phyloP scores from a whole-genome alignment of 2,113 vertebrate genomes.

The Edolisoma coerulescens region DNA sequence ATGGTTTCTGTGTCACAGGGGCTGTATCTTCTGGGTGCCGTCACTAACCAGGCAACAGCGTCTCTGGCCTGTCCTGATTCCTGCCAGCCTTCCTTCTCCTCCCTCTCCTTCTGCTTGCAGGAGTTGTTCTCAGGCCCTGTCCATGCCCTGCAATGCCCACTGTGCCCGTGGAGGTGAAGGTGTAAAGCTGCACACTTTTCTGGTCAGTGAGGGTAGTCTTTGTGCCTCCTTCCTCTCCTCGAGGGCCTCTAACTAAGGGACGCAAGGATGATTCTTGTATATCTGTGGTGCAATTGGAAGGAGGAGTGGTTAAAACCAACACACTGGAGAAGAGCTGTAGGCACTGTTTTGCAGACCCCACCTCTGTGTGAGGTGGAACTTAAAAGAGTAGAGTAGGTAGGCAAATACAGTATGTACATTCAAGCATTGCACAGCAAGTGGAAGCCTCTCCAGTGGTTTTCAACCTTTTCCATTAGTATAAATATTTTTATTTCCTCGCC shows the following conservation, averaged over 20 bases:
- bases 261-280: neutral
- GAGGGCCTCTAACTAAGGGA: neutral
- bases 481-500: neutral
- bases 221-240: neutral
- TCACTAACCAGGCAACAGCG: neutral
- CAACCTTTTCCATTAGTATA: neutral
- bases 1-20: fast-evolving
- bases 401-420: neutral
- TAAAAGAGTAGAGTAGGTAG: neutral
- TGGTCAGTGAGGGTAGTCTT: neutral
- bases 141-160: neutral
- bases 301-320: neutral
- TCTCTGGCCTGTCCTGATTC: neutral
- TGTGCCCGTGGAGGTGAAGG: neutral
- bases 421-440: neutral
- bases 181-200: neutral
- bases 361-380: neutral
- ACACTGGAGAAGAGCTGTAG: neutral
- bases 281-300: neutral
- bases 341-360: neutral
- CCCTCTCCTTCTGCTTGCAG: neutral
- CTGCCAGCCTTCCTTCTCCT: neutral
- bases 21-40: neutral
- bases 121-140: neutral
- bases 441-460: neutral